Evolutionary conservation across 2,888 invertebrate genomes (phyloP), one percentile per base, ranked within the genome.

Genomic region (Phyto melanocephala): DNA sequence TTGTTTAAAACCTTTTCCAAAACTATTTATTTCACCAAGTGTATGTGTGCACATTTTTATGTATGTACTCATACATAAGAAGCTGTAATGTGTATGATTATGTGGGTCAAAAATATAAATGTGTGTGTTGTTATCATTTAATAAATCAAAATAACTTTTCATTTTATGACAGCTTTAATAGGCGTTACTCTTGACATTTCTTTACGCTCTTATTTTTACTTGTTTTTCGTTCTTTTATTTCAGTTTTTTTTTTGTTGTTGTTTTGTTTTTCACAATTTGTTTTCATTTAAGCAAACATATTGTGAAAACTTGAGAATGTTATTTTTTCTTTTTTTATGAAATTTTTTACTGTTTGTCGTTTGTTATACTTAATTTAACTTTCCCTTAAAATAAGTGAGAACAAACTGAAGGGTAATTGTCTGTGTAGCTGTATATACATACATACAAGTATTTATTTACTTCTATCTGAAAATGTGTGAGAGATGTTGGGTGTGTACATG

Each of bases 141-240:
- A 88, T 88, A 88, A 89, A 88, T 88, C 88, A 88, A 88, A 88
- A 88, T 86, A 86, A 87, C 85, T 87, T 87, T 87, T 86, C 85
- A 86, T 87, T 87, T 86, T 80, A 74, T 83, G 80, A 80, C 79
- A 80, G 80, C 68, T 76, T 80, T 83, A 74, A 80, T 74, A 83
- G 80, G 83, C 83, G 83, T 80, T 77, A 67, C 83, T 77, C 72
- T 76, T 80, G 72, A 83, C 80, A 72, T 77, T 72, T 67, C 42
- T 58, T 60, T 62, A 63, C 75, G 15, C 45, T 82, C 28, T 15
- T 17, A 47, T 68, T 70, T 35, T 68, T 50, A 68, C 76, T 71
- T 74, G 20, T 35, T 40, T 63, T 70, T 52, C 7, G n/a, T 45
- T 54, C 1, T 62, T 13, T n/a, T 28, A 42, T 17, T 40, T 70